Evolutionary conservation across 2,888 invertebrate genomes (phyloP), one percentile per base, ranked within the genome.

Genomic region (Andrena dorsata): DNA sequence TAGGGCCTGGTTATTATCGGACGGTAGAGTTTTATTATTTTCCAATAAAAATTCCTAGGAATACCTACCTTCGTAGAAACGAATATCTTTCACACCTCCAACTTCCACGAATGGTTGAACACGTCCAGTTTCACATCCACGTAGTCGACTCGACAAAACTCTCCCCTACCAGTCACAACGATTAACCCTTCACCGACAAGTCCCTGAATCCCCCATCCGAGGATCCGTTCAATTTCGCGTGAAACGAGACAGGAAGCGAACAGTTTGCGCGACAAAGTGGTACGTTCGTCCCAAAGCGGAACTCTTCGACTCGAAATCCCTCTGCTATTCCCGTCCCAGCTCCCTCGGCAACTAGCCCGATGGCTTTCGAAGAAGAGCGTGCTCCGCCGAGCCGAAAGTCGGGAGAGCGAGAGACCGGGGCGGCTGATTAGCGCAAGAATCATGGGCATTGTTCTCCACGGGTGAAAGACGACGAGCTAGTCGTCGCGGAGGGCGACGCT

Each of bases 21-120:
- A 53, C 13, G 41, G 63, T 61, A 71, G 26, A 76, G 84, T 86
- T 81, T 41, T 5, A 16, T 41, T 53, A 66, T 76, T 26, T 35
- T 26, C 8, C 56, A 28, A 41, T 30, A 41, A 26, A 58, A 60
- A 41, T 30, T 56, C n/a, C 41, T 41, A 41, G 41, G 13, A 41
- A 41, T 41, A 20, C 51, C 0, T 51, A 2, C 20, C 20, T n/a
- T n/a, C n/a, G n/a, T 20, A 16, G 41, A 41, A 41, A 41, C 41
- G 1, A 41, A 41, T 16, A 16, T 41, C 4, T 41, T 41, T 41
- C 41, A 16, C 41, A 16, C 16, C 41, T 3, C 41, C 41, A 41
- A 4, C 41, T 41, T 13, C 41, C 41, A 13, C 13, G 41, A 13
- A 41, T 13, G 13, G 41, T 41, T 13, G 41, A 41, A 41, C 41